Base-by-base conservation (phyloP, 1,140 invertebrate species). In the Cydia fagiglandana region DNA sequence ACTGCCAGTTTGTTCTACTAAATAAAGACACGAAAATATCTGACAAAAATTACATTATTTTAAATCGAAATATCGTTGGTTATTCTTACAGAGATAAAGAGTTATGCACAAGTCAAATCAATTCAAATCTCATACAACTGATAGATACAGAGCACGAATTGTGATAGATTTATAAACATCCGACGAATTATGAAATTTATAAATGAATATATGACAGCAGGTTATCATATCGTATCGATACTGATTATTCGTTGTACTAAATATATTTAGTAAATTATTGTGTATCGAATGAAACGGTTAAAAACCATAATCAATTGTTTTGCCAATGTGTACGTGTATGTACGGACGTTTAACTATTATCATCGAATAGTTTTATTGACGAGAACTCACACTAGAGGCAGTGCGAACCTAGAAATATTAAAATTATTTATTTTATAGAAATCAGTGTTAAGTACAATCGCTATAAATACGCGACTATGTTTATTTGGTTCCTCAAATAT, bases 241-340 rank as follows among this genome's bases (percentile, higher is more conserved):
- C 56, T 61, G 56, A 61, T 61, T 61, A 24, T 61, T 61, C 20
- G 56, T 24, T 61, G 56, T 61, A 6, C 56, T 61, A 61, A 61
- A 61, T 61, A 61, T 61, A 61, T 61, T 61, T 61, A 61, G 56
- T 61, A 61, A 61, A 61, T 61, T 61, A 61, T 61, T 61, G 20
- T 61, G 56, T 61, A 61, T 61, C 56, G 56, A 61, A 61, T 61
- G 56, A 61, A 61, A 61, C 56, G 56, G 56, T 61, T 61, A 20
- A 61, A 61, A 61, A 61, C 56, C 56, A 61, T 3, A 61, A 61
- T 61, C 56, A 61, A 61, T 61, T 61, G 56, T 61, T 61, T 56
- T 61, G 56, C 56, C 56, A 61, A 61, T 61, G 56, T 61, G 20
- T 24, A 61, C 20, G 56, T 61, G 53, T 24, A 61, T 20, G 50